Evolutionary conservation across 2,888 invertebrate species (phyloP).

Genomic region (Microplitis manilae): DNA sequence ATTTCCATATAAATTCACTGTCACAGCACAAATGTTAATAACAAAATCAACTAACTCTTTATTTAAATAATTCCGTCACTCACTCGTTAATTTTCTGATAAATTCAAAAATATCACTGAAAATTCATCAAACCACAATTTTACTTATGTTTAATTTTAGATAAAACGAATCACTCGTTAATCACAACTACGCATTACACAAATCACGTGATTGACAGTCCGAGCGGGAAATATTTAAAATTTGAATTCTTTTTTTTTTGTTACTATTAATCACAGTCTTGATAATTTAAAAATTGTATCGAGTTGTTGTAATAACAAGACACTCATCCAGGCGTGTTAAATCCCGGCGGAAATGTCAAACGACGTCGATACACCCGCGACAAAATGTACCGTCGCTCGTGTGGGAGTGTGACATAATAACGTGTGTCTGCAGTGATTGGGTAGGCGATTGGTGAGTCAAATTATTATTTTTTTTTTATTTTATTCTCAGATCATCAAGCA

Average conservation of each 20-base stretch:
- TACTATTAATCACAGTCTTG: not conserved
- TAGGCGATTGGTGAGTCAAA: constrained; percentile 39
- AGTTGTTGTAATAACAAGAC: constrained; percentile 23
- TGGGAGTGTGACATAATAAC: constrained; percentile 69
- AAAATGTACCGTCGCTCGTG: constrained; percentile 62
- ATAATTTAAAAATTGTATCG: not conserved
- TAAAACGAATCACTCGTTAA: not conserved
- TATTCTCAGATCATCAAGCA: not conserved
- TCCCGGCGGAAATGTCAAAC: constrained; percentile 59
- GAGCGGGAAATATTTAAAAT: not conserved
- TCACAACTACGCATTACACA: not conserved
- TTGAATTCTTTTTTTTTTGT: not conserved
- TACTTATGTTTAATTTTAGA: not conserved
- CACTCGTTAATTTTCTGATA: too few relatives aligned
- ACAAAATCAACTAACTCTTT: too few relatives aligned
- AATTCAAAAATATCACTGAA: not conserved
- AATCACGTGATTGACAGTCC: not conserved
- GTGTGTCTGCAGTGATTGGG: constrained; percentile 45
- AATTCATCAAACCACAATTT: not conserved
- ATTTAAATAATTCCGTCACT: too few relatives aligned
- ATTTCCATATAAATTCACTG: too few relatives aligned
- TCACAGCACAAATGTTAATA: too few relatives aligned
- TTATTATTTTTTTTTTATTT: not conserved
- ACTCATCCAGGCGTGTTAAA: constrained; percentile 37
- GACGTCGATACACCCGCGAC: constrained; percentile 56